Conservation (phyloP, 2,113 vertebrate genomes). For the Hipposideros armiger region DNA sequence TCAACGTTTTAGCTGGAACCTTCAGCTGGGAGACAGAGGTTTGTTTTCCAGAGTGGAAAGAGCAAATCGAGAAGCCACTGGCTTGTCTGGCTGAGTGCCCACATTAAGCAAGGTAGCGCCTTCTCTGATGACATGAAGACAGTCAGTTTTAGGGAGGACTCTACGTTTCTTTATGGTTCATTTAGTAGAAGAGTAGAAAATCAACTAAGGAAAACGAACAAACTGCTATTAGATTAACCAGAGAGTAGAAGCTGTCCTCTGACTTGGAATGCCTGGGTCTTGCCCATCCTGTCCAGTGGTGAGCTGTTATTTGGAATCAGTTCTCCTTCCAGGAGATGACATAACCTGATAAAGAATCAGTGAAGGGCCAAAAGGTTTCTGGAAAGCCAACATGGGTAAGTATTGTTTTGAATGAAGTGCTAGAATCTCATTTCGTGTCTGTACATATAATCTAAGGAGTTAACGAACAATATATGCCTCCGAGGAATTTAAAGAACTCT, state of each 20-base stretch:
- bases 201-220: background rate
- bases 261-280: background rate
- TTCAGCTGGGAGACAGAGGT: background rate
- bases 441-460: background rate
- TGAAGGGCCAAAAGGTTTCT: accelerated
- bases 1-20: background rate
- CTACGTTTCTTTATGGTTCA: background rate
- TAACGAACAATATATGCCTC: background rate
- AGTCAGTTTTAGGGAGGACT: background rate
- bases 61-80: background rate
- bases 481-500: background rate
- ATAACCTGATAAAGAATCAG: background rate
- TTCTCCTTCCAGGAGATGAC: background rate
- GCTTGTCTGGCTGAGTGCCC: background rate
- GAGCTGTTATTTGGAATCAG: background rate
- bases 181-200: background rate
- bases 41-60: background rate
- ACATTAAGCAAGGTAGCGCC: background rate
- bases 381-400: background rate
- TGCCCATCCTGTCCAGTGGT: background rate
- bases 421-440: too few relatives aligned
- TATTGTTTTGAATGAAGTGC: background rate
- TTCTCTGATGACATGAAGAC: background rate
- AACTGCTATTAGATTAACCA: background rate
- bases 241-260: background rate